Evolutionary conservation across 2,797 vertebrate species (phyloP).

Genomic region (Ctenochaetus hawaiiensis): DNA sequence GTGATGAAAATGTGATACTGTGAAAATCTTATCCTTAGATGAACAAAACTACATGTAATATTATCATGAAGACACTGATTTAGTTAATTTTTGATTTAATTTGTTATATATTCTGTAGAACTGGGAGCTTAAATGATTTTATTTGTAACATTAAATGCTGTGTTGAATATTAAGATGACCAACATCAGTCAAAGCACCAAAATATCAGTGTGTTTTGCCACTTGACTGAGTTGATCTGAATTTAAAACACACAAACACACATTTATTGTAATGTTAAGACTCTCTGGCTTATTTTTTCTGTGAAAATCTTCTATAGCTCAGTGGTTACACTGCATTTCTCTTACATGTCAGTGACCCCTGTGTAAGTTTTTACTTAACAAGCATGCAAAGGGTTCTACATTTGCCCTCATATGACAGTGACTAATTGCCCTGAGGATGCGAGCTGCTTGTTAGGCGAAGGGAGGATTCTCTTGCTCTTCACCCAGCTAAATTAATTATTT

Average conservation of each 20-base stretch:
- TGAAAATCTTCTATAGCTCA: conserved; percentile 70
- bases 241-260: conserved; percentile 33
- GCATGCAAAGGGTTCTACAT: conserved; percentile 88
- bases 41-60: conserved; percentile 1
- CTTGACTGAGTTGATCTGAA: conserved; percentile 26
- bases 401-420: conserved; percentile 90
- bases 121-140: background rate
- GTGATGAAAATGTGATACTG: no score
- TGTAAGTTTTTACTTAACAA: conserved; percentile 91
- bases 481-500: conserved; percentile 88
- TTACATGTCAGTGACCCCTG: conserved; percentile 86
- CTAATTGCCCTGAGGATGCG: conserved; percentile 89
- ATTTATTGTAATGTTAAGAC: conserved; percentile 50
- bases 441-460: conserved; percentile 88
- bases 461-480: conserved; percentile 83
- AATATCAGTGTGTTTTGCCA: conserved; percentile 16
- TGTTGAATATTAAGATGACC: background rate
- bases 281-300: conserved; percentile 61
- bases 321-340: conserved; percentile 82
- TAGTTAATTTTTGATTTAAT: background rate
- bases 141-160: background rate
- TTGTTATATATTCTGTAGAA: background rate
- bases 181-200: background rate
- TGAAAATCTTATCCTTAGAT: no score
- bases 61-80: background rate